Conservation (phyloP, 2,888 invertebrate species). For the Caenorhabditis afra region DNA sequence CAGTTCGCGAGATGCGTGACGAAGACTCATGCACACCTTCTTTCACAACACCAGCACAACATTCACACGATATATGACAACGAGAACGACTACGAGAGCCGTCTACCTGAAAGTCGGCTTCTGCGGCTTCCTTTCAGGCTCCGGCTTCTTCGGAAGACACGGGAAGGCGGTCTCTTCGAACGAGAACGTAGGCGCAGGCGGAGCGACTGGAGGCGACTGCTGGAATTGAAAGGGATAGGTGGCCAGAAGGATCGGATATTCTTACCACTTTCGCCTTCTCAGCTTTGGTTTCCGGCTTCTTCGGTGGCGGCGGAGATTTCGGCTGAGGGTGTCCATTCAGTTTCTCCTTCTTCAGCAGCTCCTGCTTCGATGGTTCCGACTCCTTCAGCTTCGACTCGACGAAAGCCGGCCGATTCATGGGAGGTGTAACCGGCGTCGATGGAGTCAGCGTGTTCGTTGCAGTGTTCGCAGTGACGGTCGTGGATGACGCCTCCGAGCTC, state of each 20-base stretch:
- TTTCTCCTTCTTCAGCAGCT: not conserved
- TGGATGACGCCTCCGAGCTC: conserved; percentile 35
- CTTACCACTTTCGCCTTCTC: conserved; percentile 3
- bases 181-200: conserved; percentile 57
- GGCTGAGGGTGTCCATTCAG: not conserved
- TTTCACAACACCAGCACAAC: conserved; percentile 5
- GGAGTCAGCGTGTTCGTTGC: conserved; percentile 39
- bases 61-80: conserved; percentile 38
- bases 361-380: not conserved
- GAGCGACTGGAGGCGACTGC: conserved; percentile 15
- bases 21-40: conserved; percentile 34
- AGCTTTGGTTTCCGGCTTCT: not conserved
- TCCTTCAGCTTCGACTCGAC: not conserved
- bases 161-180: conserved; percentile 74
- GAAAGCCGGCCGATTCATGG: conserved; percentile 7
- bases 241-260: not conserved
- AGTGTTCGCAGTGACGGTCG: conserved; percentile 22
- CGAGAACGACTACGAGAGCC: conserved; percentile 24
- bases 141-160: conserved; percentile 65
- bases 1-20: not conserved
- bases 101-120: conserved; percentile 70
- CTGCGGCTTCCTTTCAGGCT: conserved; percentile 59
- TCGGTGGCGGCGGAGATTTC: not conserved
- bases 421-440: conserved; percentile 35
- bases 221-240: conserved; percentile 4